phyloP scores from a whole-genome alignment of 2,888 invertebrate genomes.

The Masnerella sp. region DNA sequence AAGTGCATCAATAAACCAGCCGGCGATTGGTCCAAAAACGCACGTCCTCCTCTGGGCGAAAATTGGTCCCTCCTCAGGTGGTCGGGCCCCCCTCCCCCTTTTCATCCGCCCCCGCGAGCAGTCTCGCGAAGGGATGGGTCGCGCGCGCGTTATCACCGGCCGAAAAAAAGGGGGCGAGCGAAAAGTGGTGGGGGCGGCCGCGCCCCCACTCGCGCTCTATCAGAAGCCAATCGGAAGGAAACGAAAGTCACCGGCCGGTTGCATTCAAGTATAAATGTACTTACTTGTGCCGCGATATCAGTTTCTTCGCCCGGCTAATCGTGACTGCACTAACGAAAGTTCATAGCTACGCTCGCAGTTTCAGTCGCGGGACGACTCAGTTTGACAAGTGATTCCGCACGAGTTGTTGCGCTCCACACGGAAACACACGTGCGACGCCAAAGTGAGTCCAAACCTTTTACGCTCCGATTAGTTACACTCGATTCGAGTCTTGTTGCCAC shows the following conservation, averaged over 20 bases:
- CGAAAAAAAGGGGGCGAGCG: constrained; percentile 26
- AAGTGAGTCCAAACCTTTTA: constrained; percentile 29
- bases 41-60: too few relatives aligned
- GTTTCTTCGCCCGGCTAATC: constrained; percentile 52
- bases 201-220: constrained; percentile 61
- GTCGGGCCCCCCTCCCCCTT: too few relatives aligned
- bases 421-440: constrained; percentile 12
- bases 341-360: constrained; percentile 18
- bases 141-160: constrained; percentile 32
- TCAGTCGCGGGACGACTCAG: constrained; percentile 8
- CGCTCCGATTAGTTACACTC: too few relatives aligned
- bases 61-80: too few relatives aligned
- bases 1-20: too few relatives aligned
- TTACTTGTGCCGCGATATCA: constrained; percentile 56
- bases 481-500: neutral
- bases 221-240: constrained; percentile 72
- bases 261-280: constrained; percentile 77
- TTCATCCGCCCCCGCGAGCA: too few relatives aligned
- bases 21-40: too few relatives aligned
- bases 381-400: constrained; percentile 42
- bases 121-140: too few relatives aligned
- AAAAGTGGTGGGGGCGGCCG: constrained; percentile 57
- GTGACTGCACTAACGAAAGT: constrained; percentile 42
- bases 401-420: constrained; percentile 9
- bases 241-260: constrained; percentile 72